A percentile compares a stretch with the other conserved stretches of the same genome.
These are phyloP conservation scores for Bimastos eiseni DNA, from an alignment of 2,888 invertebrate genomes.

Conservation along the genomic window DNA sequence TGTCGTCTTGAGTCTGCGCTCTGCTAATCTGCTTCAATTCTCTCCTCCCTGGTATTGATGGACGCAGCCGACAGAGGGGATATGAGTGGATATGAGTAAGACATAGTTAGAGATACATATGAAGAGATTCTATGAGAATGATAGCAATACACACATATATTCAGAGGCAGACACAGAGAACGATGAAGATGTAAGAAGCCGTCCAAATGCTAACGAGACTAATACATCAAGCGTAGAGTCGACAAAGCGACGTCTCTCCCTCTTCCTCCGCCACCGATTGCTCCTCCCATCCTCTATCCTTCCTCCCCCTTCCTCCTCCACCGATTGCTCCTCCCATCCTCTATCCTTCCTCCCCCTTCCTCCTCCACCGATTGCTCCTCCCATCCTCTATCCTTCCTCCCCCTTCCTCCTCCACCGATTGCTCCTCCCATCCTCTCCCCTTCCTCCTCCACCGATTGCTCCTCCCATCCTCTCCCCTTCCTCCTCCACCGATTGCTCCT, in stretches of 20 bases:
- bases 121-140: neutral
- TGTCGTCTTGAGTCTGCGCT: constrained; percentile 4
- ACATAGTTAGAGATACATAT: neutral
- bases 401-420: too few relatives aligned
- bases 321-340: neutral
- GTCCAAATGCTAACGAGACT: neutral
- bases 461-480: neutral
- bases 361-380: neutral
- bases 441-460: neutral
- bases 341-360: too few relatives aligned
- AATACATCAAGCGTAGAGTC: constrained; percentile 2
- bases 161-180: neutral
- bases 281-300: neutral
- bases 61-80: neutral
- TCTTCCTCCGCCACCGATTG: too few relatives aligned
- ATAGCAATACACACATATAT: neutral
- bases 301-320: too few relatives aligned
- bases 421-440: too few relatives aligned
- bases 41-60: constrained; percentile 5
- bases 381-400: neutral
- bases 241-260: neutral
- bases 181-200: neutral
- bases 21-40: neutral
- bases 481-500: too few relatives aligned
- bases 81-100: neutral